These are phyloP conservation scores for Apeira syringaria DNA, from an alignment of 2,888 invertebrate species.

Conservation along the genomic window DNA sequence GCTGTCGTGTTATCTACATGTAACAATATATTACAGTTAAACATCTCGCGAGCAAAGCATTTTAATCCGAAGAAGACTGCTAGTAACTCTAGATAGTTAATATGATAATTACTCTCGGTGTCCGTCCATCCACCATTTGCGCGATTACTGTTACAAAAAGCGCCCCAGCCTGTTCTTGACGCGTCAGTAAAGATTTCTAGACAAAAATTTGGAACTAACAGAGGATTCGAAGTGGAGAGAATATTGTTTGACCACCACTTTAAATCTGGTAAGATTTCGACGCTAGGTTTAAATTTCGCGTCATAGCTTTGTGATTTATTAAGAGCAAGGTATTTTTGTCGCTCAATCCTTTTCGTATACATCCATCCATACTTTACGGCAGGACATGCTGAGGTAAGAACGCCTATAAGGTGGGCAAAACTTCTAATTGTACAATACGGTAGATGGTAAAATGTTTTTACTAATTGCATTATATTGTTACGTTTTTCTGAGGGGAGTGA, in stretches of 20 bases:
- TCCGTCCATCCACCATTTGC: background rate
- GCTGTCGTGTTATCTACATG: slow-evolving; percentile 13
- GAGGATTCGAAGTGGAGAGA: background rate
- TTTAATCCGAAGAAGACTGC: slow-evolving; percentile 3
- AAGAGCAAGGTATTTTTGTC: slow-evolving; percentile 22
- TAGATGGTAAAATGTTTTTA: no score
- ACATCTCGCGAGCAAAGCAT: background rate
- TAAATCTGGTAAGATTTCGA: slow-evolving; percentile 7
- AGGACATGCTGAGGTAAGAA: slow-evolving; percentile 25
- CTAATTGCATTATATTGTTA: slow-evolving; percentile 9
- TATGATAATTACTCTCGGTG: background rate
- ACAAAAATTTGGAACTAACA: background rate
- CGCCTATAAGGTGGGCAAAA: slow-evolving; percentile 24
- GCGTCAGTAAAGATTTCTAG: background rate
- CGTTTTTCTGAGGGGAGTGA: slow-evolving; percentile 18
- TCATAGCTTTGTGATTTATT: slow-evolving; percentile 3
- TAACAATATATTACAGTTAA: slow-evolving; percentile 14
- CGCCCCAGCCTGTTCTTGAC: slow-evolving; percentile 4
- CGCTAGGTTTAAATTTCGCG: background rate
- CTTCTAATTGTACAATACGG: slow-evolving; percentile 20
- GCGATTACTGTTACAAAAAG: background rate
- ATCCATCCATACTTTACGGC: slow-evolving; percentile 24
- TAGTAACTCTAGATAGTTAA: slow-evolving; percentile 5
- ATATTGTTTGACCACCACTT: slow-evolving; percentile 16
- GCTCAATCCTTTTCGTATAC: slow-evolving; percentile 25